Conservation (phyloP, 2,113 vertebrate species). For the Stictonetta naevosa region DNA sequence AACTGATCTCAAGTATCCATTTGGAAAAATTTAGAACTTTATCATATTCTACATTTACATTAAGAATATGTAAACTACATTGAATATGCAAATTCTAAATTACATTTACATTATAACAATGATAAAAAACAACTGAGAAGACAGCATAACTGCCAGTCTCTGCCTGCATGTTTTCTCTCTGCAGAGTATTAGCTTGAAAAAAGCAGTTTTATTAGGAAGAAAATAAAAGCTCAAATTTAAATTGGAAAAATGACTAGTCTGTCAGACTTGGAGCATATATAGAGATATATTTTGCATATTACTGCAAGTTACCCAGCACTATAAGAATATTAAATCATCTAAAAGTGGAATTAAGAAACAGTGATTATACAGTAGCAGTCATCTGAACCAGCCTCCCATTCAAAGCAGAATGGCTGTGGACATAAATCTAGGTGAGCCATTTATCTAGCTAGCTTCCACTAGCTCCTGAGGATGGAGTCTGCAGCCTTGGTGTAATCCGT, state of each 20-base stretch:
- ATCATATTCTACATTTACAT: neutral
- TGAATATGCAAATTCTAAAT: neutral
- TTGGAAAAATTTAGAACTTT: neutral
- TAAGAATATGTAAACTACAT: neutral
- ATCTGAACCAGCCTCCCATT: neutral
- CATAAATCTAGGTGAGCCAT: neutral
- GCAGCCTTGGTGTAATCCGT: neutral
- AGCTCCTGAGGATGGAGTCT: neutral
- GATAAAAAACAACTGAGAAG: neutral
- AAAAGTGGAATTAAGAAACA: neutral
- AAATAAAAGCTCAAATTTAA: neutral
- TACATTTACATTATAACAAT: neutral
- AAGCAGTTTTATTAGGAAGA: neutral
- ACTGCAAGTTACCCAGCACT: neutral
- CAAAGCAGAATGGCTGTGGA: neutral
- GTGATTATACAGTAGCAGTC: neutral
- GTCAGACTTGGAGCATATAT: neutral
- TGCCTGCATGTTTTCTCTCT: neutral
- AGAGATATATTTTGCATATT: neutral
- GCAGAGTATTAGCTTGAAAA: neutral
- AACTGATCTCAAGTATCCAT: neutral
- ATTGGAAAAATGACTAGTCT: neutral
- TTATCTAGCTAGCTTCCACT: neutral
- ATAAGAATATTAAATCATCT: neutral
- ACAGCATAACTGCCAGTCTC: neutral